Evolutionary conservation across 2,888 invertebrate genomes (phyloP).

Genomic region (Phrixothrix hirtus): DNA sequence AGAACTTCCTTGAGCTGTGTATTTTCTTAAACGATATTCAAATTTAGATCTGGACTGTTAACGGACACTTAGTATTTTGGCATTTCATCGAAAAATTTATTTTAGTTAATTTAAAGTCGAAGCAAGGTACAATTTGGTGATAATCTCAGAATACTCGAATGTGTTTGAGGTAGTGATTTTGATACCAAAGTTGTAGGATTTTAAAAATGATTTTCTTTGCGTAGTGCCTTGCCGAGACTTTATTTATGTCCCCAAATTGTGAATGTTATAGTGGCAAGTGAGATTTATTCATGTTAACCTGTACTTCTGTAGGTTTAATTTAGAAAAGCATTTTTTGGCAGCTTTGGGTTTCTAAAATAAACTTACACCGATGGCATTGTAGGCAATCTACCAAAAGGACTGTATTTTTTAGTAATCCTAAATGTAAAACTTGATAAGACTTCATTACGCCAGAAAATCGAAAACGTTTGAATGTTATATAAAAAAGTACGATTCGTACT

Average conservation of each 20-base stretch:
- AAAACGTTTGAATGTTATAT: too few relatives aligned
- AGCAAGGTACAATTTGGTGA: too few relatives aligned
- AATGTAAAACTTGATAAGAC: conserved; percentile 35
- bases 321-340: conserved; percentile 7
- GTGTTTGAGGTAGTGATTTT: too few relatives aligned
- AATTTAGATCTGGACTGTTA: too few relatives aligned
- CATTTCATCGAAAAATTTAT: too few relatives aligned
- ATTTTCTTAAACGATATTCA: too few relatives aligned
- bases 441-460: conserved; percentile 24
- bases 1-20: too few relatives aligned
- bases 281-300: not conserved
- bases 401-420: conserved; percentile 18
- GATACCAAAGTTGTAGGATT: not conserved
- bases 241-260: too few relatives aligned
- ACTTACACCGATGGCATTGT: conserved; percentile 7
- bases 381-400: conserved; percentile 27
- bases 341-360: not conserved
- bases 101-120: too few relatives aligned
- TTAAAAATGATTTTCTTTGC: not conserved
- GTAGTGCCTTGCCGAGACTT: not conserved
- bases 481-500: too few relatives aligned
- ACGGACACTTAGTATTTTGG: too few relatives aligned
- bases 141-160: too few relatives aligned
- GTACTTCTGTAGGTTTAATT: not conserved
- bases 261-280: not conserved